A percentile compares a stretch with the other conserved stretches of the same genome.
Conservation (phyloP, 2,888 invertebrate genomes). For the Herminia tarsipennalis region DNA sequence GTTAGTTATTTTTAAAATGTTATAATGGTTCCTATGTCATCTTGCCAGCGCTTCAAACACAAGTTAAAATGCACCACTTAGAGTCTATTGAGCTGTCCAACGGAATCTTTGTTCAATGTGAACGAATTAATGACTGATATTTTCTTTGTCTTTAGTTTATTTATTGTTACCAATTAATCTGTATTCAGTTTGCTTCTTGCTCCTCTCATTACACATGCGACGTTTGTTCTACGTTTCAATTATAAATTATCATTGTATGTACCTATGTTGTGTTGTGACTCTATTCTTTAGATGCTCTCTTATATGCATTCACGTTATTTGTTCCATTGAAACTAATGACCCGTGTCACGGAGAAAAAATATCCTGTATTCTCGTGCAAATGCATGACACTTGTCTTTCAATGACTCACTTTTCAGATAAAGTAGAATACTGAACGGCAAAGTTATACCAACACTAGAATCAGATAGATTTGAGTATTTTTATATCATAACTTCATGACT, state of each 20-base stretch:
- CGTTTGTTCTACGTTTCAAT: slow-evolving; percentile 60
- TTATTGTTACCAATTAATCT: slow-evolving; percentile 73
- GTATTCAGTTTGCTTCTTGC: slow-evolving; percentile 67
- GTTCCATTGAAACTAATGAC: slow-evolving; percentile 54
- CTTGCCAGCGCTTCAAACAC: too few relatives aligned
- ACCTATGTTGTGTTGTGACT: slow-evolving; percentile 59
- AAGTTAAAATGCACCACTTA: not conserved
- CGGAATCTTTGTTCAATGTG: slow-evolving; percentile 49
- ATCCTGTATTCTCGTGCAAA: slow-evolving; percentile 20
- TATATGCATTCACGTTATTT: slow-evolving; percentile 55
- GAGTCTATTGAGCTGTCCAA: slow-evolving; percentile 20
- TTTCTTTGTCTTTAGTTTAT: slow-evolving; percentile 69
- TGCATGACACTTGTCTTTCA: too few relatives aligned
- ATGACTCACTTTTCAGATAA: slow-evolving; percentile 13
- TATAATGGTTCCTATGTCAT: too few relatives aligned
- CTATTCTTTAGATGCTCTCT: slow-evolving; percentile 51
- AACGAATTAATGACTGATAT: slow-evolving; percentile 55
- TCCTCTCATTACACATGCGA: slow-evolving; percentile 71
- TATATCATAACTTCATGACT: too few relatives aligned
- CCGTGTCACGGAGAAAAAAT: slow-evolving; percentile 41
- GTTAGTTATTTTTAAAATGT: too few relatives aligned
- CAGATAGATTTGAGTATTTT: too few relatives aligned
- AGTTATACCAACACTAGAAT: too few relatives aligned
- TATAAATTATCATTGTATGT: slow-evolving; percentile 68
- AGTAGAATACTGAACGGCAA: too few relatives aligned